These are phyloP conservation scores for Megalonaias nervosa DNA, from an alignment of 1,140 invertebrate species.

Conservation along the genomic window DNA sequence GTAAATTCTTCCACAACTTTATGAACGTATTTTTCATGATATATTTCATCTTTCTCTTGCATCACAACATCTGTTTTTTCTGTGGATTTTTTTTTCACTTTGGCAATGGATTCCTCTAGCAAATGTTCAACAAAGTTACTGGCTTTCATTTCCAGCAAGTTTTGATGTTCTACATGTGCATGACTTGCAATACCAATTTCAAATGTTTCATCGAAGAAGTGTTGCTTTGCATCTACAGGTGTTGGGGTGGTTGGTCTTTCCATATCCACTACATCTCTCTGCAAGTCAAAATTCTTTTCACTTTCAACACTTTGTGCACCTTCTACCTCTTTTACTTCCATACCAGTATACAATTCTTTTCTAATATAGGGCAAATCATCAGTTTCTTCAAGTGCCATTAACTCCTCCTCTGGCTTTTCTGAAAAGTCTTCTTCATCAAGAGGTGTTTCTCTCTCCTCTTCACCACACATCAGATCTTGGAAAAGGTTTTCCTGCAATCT, in stretches of 20 bases:
- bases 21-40: too few species aligned
- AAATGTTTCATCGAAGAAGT: constrained; percentile 50
- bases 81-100: constrained; percentile 27
- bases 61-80: constrained; percentile 38
- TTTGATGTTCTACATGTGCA: constrained; percentile 21
- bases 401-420: constrained; percentile 62
- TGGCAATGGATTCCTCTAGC: constrained; percentile 52
- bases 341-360: constrained; percentile 43
- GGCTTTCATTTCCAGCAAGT: constrained; percentile 51
- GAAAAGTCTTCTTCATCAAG: constrained; percentile 47
- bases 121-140: constrained; percentile 64
- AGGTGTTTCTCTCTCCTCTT: constrained; percentile 12
- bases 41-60: too few species aligned
- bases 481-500: too few species aligned
- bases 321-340: constrained; percentile 1
- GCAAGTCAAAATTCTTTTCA: constrained; percentile 45
- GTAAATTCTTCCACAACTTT: too few species aligned
- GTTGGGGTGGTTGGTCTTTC: constrained; percentile 68
- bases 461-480: too few species aligned
- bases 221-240: constrained; percentile 62
- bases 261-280: constrained; percentile 55
- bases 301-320: constrained; percentile 26
- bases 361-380: constrained; percentile 71
- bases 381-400: constrained; percentile 71
- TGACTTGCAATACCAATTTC: constrained; percentile 6